Base-by-base conservation (phyloP, 2,113 vertebrate species). In the Spheniscus mendiculus region DNA sequence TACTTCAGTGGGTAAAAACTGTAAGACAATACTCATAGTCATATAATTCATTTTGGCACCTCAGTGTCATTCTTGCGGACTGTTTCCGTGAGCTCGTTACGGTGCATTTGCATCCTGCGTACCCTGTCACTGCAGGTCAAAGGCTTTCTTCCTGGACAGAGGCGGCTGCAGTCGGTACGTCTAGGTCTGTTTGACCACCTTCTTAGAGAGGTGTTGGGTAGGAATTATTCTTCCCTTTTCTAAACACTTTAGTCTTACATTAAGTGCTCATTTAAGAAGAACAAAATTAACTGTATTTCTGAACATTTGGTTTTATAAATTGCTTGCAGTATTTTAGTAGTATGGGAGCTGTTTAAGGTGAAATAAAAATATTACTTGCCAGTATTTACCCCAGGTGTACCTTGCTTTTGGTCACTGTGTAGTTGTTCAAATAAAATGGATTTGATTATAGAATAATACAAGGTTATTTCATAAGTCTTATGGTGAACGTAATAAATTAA, bases 1-100 rank as follows among this genome's bases (percentile, higher is more conserved):
- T 34, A 49, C 23, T 15, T 79, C 36, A n/a, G 44, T 12, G 30
- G 34, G 15, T 73, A 30, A 40, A 67, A 71, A 8, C 30, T 19
- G 25, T 30, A 49, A 36, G 61, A 23, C 11, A 23, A 2, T 36
- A 6, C 49, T 69, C 5, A 1, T 30, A 15, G 47, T 40, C 11
- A 4, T 11, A 4, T 34, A 14, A 11, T 38, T 56, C 36, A 7
- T 12, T 45, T 10, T 30, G 49, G 23, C 13, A 9, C 47, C 0
- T 1, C 1, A 0, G 3, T 52, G 59, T 23, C 10, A 8, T 38
- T 50, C 42, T 49, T 9, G 0, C 3, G 22, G 62, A 15, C 42
- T 21, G 18, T 15, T 63, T 40, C 19, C 4, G 0, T 27, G 58
- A 45, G 58, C 50, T 40, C 7, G 34, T 52, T 3, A 0, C 0